phyloP scores from a whole-genome alignment of 2,888 invertebrate genomes.

The Apamea anceps region DNA sequence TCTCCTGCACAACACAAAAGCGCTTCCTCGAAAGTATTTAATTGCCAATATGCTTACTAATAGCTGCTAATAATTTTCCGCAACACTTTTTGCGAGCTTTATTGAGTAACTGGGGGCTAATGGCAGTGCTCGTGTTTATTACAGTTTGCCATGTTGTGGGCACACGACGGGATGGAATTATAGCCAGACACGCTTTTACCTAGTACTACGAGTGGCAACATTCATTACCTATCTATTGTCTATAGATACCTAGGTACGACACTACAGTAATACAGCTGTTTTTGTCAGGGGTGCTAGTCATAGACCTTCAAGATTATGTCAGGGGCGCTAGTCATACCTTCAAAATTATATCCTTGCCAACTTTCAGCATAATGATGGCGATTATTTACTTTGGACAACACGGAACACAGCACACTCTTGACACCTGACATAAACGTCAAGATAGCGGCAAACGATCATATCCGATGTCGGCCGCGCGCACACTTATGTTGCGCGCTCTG shows the following conservation, averaged over 20 bases:
- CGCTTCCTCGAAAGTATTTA: no score
- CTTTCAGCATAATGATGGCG: no score
- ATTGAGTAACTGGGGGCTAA: neutral
- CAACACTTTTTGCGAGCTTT: no score
- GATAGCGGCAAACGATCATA: no score
- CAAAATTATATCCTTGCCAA: no score
- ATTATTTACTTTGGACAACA: no score
- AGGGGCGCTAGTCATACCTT: no score
- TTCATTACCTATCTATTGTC: neutral
- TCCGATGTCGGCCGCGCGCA: no score
- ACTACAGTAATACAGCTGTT: neutral
- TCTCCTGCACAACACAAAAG: neutral
- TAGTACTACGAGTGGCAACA: neutral
- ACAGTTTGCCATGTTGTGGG: neutral
- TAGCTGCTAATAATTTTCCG: neutral
- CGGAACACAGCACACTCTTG: no score
- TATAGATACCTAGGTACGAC: neutral
- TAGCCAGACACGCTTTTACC: neutral
- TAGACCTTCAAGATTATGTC: no score
- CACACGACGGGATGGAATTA: conserved; percentile 7
- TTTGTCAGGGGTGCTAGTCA: neutral
- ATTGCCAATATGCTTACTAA: neutral
- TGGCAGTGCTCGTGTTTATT: conserved; percentile 12
- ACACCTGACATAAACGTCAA: no score
- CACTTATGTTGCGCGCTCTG: no score